These are phyloP conservation scores for Etheostoma cragini DNA, from an alignment of 2,113 vertebrate species.

Conservation along the genomic window DNA sequence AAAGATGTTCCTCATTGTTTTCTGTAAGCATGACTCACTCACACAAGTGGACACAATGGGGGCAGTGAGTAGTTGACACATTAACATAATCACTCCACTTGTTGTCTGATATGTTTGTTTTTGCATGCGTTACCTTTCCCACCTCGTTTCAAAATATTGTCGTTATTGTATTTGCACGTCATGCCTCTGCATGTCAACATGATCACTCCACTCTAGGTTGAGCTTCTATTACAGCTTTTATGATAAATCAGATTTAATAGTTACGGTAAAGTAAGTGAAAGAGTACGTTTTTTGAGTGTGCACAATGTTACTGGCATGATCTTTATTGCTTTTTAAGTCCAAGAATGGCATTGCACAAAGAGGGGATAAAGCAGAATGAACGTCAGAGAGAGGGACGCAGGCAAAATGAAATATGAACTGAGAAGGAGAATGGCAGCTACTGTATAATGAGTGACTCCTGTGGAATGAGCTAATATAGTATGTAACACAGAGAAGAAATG, in stretches of 20 bases:
- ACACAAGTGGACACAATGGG: conserved; percentile 10
- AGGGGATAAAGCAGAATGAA: not conserved
- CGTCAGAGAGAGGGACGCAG: not conserved
- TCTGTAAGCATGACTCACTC: conserved; percentile 31
- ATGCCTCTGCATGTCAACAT: not conserved
- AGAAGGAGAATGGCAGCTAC: not conserved
- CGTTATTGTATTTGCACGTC: not conserved
- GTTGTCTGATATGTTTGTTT: conserved; percentile 26
- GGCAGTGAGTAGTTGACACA: conserved; percentile 3
- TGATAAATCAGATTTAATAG: not conserved
- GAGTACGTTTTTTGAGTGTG: conserved; percentile 1
- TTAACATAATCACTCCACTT: conserved; percentile 33
- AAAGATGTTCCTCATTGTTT: not conserved
- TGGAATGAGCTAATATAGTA: conserved; percentile 4
- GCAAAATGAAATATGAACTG: not conserved
- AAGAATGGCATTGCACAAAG: not conserved
- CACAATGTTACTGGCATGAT: not conserved
- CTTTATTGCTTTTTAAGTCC: conserved; percentile 1
- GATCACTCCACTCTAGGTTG: not conserved
- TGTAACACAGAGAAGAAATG: not conserved
- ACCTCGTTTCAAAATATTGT: not conserved
- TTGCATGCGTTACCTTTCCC: not conserved
- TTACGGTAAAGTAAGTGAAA: not conserved
- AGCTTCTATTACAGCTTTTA: not conserved
- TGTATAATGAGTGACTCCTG: conserved; percentile 8